Percentiles rank a stretch among this genome's conserved stretches.
These are phyloP conservation scores for Pteronotus mesoamericanus DNA, from an alignment of 2,797 vertebrate species.

Conservation along the genomic window DNA sequence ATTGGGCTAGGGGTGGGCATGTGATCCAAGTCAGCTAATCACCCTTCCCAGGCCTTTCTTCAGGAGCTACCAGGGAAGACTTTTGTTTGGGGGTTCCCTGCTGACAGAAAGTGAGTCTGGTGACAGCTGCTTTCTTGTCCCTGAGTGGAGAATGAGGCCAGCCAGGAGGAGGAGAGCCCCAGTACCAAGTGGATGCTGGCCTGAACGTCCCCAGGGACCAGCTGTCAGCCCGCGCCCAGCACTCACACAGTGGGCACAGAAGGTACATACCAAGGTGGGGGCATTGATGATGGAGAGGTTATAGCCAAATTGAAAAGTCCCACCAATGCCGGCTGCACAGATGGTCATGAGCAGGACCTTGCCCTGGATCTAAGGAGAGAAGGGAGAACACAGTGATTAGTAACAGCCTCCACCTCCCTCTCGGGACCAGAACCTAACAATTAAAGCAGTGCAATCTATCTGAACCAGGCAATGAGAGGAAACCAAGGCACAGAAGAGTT, in stretches of 20 bases:
- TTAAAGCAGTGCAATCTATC: no score
- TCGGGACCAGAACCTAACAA: not conserved
- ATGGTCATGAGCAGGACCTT: constrained; percentile 87
- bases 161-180: not conserved
- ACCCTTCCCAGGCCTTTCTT: not conserved
- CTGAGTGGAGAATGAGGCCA: not conserved
- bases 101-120: not conserved
- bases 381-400: not conserved
- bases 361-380: constrained; percentile 79
- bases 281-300: constrained; percentile 94
- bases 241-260: not conserved
- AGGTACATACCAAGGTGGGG: constrained; percentile 85
- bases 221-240: not conserved
- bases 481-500: not conserved
- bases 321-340: constrained; percentile 90
- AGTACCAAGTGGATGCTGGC: not conserved
- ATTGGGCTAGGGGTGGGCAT: not conserved
- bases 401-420: not conserved
- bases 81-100: not conserved
- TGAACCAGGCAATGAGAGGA: not conserved
- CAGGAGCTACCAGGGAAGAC: not conserved
- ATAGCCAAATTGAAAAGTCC: constrained; percentile 95
- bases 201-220: not conserved
- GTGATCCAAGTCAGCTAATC: not conserved
- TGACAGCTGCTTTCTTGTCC: not conserved